These are phyloP conservation scores for Agrotis exclamationis DNA, from an alignment of 2,888 invertebrate species.

Conservation along the genomic window DNA sequence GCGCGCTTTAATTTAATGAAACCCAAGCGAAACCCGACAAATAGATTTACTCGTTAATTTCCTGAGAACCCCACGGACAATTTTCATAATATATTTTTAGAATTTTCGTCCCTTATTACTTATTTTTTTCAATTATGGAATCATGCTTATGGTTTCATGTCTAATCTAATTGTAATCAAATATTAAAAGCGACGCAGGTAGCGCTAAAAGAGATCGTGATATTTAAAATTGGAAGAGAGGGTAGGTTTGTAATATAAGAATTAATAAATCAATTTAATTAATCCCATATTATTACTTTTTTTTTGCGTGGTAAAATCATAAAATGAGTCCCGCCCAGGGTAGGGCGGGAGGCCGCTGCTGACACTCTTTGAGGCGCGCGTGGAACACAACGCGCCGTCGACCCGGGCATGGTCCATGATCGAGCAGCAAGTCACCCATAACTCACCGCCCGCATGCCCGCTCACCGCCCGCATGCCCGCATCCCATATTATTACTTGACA, in stretches of 20 bases:
- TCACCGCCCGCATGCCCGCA: too few relatives aligned
- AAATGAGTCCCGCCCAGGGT: too few relatives aligned
- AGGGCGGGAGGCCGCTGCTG: too few relatives aligned
- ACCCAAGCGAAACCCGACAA: conserved; percentile 73
- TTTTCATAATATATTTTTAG: conserved; percentile 51
- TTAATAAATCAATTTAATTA: neutral
- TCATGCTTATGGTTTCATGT: neutral
- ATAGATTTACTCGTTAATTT: conserved; percentile 74
- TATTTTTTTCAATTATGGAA: conserved; percentile 39
- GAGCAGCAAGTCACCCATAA: too few relatives aligned
- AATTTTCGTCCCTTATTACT: conserved; percentile 28
- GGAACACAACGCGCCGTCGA: too few relatives aligned
- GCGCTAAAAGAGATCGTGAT: neutral
- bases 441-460: too few relatives aligned
- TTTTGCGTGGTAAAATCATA: too few relatives aligned
- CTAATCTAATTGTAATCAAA: neutral
- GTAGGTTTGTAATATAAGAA: neutral
- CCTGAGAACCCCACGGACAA: conserved; percentile 57
- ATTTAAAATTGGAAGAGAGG: neutral
- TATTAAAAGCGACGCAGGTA: neutral
- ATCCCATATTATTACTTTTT: neutral
- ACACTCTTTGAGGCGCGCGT: too few relatives aligned
- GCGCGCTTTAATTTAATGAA: conserved; percentile 75
- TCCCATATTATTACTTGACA: too few relatives aligned
- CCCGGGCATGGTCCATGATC: too few relatives aligned